Conservation (phyloP, 2,113 vertebrate species). For the Fregetta grallaria region DNA sequence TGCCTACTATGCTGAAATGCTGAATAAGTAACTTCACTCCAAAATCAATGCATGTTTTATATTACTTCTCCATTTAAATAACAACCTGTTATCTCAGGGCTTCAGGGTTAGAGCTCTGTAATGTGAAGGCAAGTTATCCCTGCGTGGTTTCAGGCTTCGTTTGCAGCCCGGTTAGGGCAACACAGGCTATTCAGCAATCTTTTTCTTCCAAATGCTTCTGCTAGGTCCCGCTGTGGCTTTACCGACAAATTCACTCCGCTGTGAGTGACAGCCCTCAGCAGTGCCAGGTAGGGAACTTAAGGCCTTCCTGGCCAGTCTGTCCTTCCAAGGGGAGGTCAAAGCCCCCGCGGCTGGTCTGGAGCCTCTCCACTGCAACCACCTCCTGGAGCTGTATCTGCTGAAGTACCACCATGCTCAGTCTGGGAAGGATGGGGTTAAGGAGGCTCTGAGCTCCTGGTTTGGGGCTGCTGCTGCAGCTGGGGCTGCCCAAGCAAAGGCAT, state of each 20-base stretch:
- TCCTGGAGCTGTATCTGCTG: accelerated
- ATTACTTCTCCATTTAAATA: not conserved
- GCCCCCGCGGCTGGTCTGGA: accelerated
- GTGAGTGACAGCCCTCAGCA: not conserved
- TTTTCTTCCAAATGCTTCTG: not conserved
- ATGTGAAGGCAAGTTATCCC: not conserved
- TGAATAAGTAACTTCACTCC: not conserved
- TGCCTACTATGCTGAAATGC: not conserved
- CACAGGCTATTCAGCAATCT: not conserved
- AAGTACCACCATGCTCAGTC: too few species aligned
- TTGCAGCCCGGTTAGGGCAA: not conserved
- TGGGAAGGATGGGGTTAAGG: not conserved
- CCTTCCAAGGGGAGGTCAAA: not conserved
- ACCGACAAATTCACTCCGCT: not conserved
- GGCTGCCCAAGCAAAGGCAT: not conserved
- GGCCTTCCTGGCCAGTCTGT: not conserved
- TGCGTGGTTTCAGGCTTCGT: not conserved
- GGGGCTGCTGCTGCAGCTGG: not conserved
- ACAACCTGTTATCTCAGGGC: not conserved
- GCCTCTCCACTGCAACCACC: not conserved
- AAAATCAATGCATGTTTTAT: not conserved
- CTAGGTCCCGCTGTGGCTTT: not conserved
- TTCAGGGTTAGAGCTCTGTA: not conserved
- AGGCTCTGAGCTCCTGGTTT: not conserved
- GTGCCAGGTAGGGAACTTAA: not conserved